Evolutionary conservation across 2,797 vertebrate genomes (phyloP).

Genomic region (Cirrhinus mrigala): DNA sequence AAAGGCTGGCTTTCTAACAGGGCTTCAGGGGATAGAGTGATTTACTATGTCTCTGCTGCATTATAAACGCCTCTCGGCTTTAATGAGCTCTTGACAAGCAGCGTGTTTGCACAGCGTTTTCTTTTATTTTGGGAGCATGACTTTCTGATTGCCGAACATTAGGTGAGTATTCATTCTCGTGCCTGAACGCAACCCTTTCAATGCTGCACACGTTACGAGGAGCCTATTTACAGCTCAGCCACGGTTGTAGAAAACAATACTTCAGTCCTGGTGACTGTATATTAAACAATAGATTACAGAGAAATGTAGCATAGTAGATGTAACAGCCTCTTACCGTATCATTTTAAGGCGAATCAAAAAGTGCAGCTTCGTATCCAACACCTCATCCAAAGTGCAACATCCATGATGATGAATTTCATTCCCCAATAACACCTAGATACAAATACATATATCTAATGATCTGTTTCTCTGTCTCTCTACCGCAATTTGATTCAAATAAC

Average conservation of each 20-base stretch:
- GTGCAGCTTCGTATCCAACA: constrained; percentile 12
- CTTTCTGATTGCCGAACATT: constrained; percentile 77
- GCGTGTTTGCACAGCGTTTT: constrained; percentile 75
- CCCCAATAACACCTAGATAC: constrained; percentile 8
- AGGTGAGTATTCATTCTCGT: constrained; percentile 70
- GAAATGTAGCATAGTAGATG: constrained; percentile 12
- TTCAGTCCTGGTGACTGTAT: constrained; percentile 10
- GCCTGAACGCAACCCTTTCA: constrained; percentile 65
- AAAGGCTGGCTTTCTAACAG: constrained; percentile 65
- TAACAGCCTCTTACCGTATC: constrained; percentile 45
- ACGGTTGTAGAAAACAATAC: constrained; percentile 24
- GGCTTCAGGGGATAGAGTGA: constrained; percentile 75
- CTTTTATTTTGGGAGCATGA: constrained; percentile 69
- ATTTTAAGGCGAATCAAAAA: constrained; percentile 31
- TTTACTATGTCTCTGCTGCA: constrained; percentile 78
- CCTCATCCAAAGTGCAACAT: constrained; percentile 13
- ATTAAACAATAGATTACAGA: constrained; percentile 26
- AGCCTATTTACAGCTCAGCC: constrained; percentile 34
- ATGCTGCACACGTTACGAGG: background rate
- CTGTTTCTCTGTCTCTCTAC: constrained; percentile 16
- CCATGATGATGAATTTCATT: constrained; percentile 7
- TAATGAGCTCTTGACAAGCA: constrained; percentile 79
- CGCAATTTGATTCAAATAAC: constrained; percentile 31
- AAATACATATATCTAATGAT: background rate
- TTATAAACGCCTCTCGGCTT: constrained; percentile 73